Conservation (phyloP, 2,888 invertebrate genomes). For the Boloria euphrosyne region DNA sequence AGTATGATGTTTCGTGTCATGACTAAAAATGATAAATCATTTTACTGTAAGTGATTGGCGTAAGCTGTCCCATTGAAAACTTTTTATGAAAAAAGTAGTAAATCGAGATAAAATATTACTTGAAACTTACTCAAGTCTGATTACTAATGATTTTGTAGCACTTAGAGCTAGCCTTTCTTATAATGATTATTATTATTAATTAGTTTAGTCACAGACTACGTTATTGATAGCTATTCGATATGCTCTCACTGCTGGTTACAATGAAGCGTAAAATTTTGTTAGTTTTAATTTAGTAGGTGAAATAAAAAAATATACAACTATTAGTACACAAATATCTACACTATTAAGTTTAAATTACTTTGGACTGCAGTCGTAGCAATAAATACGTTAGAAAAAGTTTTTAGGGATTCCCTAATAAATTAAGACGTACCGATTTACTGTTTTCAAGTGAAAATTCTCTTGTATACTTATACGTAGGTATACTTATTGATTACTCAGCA, state of each 20-base stretch:
- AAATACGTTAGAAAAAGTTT: no score
- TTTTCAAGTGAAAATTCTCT: no score
- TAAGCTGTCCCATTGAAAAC: background rate
- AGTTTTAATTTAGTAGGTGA: background rate
- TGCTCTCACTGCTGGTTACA: conserved; percentile 11
- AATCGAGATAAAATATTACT: no score
- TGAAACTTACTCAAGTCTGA: background rate
- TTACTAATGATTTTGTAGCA: background rate
- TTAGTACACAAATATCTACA: no score
- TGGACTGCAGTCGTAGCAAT: no score
- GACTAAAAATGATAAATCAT: conserved; percentile 1
- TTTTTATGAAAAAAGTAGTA: background rate
- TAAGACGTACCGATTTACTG: no score
- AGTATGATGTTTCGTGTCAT: conserved; percentile 26
- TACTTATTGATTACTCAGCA: no score
- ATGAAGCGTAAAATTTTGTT: background rate
- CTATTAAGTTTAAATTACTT: no score
- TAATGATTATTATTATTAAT: background rate
- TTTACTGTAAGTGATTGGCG: background rate
- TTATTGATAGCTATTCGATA: conserved; percentile 1
- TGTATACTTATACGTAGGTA: no score
- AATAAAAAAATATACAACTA: no score
- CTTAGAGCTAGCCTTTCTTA: background rate
- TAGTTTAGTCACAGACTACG: background rate
- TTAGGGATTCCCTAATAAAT: no score